Evolutionary conservation across 1,140 invertebrate genomes (phyloP), one percentile per base, ranked within the genome.

Genomic region (Heliconius congener): DNA sequence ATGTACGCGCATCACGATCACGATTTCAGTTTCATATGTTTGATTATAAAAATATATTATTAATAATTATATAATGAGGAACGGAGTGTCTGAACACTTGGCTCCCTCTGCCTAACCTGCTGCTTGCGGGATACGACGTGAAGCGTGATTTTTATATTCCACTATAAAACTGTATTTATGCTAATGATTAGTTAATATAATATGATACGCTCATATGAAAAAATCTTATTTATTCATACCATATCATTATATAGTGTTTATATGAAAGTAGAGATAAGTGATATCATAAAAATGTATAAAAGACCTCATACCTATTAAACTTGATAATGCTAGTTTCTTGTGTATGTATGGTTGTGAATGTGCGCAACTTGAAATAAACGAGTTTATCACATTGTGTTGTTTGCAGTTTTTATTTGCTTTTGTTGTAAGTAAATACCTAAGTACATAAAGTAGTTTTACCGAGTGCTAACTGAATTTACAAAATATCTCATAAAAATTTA

Each of bases 331-430:
- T 55, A 50, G 74, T 77, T 73, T 80, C 55, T 52, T 57, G 57
- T 42, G 81, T 80, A 84, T 82, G 34, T 46, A 83, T 85, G 83
- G 80, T 85, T 83, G 88, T 88, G 87, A 86, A 83, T 84, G 83
- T 86, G 86, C 85, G 84, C 83, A 80, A 81, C 75, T 82, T 81
- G 84, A 84, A 93, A 94, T 94, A 94, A 93, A 93, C 88, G 88
- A 91, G 90, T 90, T 88, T 91, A 88, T 88, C 86, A 87, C 83
- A 91, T 91, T 89, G 87, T 82, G 39, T 60, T 90, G 84, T 89
- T 88, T 90, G 84, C 80, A 78, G 60, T 86, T 90, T 86, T 89
- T 83, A 85, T 91, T 87, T 85, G 77, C 79, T 74, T 75, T 66
- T 76, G 73, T 73, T 78, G 52, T 37, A 75, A 71, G 70, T 46